phyloP scores from a whole-genome alignment of 2,888 invertebrate species.

The Athalia cordata region DNA sequence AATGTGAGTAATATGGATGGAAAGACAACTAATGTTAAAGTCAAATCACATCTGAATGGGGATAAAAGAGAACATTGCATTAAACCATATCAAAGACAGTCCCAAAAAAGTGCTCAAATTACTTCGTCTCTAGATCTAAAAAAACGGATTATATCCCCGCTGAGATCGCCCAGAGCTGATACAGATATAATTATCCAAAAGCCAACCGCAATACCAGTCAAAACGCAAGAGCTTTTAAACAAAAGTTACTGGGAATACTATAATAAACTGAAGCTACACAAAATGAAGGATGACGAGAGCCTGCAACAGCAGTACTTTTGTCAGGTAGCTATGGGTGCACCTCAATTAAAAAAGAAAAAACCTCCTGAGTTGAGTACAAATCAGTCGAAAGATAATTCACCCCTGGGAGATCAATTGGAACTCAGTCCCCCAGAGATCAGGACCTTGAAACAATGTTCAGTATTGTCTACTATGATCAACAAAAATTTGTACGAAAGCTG shows the following conservation, averaged over 20 bases:
- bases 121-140: slow-evolving; percentile 28
- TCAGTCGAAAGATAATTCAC: slow-evolving; percentile 35
- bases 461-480: slow-evolving; percentile 65
- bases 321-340: slow-evolving; percentile 54
- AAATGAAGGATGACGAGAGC: slow-evolving; percentile 47
- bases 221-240: slow-evolving; percentile 63
- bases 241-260: slow-evolving; percentile 67
- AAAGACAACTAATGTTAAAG: background rate
- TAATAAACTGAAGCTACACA: slow-evolving; percentile 56
- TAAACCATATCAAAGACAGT: slow-evolving; percentile 26
- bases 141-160: background rate
- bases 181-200: slow-evolving; percentile 46
- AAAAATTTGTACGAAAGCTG: slow-evolving; percentile 57
- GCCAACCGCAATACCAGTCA: slow-evolving; percentile 56
- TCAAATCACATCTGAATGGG: background rate
- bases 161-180: slow-evolving; percentile 22
- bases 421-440: slow-evolving; percentile 53
- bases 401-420: slow-evolving; percentile 44
- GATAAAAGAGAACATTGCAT: slow-evolving; percentile 27
- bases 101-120: slow-evolving; percentile 5
- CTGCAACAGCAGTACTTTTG: slow-evolving; percentile 53
- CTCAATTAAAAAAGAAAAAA: slow-evolving; percentile 54
- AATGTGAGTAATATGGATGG: background rate
- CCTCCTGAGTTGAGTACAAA: slow-evolving; percentile 32
- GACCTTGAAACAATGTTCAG: slow-evolving; percentile 63